These are phyloP conservation scores for Copsychus sechellarum DNA, from an alignment of 2,113 vertebrate species.

Conservation along the genomic window DNA sequence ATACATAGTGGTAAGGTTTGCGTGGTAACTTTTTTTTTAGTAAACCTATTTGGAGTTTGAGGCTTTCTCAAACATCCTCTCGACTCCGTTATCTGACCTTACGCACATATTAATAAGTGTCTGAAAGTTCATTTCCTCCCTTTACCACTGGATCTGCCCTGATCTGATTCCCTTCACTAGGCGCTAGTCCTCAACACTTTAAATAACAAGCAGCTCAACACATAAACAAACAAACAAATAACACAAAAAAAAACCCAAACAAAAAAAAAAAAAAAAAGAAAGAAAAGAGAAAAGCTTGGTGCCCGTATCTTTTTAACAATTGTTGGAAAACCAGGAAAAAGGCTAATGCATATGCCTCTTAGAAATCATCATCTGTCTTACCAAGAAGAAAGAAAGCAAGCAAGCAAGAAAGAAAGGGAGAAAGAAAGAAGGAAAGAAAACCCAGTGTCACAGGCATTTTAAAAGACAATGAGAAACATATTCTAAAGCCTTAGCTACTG, in stretches of 20 bases:
- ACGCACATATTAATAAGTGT: conserved; percentile 77
- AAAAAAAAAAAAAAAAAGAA: not conserved
- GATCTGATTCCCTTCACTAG: conserved; percentile 79
- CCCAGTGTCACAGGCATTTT: conserved; percentile 70
- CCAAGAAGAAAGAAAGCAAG: conserved; percentile 21
- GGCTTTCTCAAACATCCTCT: conserved; percentile 62
- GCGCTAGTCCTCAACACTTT: conserved; percentile 76
- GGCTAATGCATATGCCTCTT: conserved; percentile 71
- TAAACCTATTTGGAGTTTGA: conserved; percentile 73
- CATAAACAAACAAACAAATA: conserved; percentile 18
- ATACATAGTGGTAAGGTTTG: conserved; percentile 85
- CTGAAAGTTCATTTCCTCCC: conserved; percentile 78
- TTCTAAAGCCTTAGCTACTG: conserved; percentile 70
- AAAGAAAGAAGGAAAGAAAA: conserved; percentile 51
- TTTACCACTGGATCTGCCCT: conserved; percentile 80
- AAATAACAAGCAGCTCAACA: conserved; percentile 82
- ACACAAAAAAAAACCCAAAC: not conserved
- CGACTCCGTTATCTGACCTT: conserved; percentile 74
- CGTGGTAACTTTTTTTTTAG: conserved; percentile 77
- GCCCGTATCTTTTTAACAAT: conserved; percentile 66
- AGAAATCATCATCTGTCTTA: conserved; percentile 73
- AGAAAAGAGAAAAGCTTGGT: conserved; percentile 43
- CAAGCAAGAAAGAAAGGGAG: not conserved
- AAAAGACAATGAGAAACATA: conserved; percentile 73
- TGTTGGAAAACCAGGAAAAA: conserved; percentile 72